phyloP scores from a whole-genome alignment of 2,888 invertebrate species.

The Aproaerema taeniolella region DNA sequence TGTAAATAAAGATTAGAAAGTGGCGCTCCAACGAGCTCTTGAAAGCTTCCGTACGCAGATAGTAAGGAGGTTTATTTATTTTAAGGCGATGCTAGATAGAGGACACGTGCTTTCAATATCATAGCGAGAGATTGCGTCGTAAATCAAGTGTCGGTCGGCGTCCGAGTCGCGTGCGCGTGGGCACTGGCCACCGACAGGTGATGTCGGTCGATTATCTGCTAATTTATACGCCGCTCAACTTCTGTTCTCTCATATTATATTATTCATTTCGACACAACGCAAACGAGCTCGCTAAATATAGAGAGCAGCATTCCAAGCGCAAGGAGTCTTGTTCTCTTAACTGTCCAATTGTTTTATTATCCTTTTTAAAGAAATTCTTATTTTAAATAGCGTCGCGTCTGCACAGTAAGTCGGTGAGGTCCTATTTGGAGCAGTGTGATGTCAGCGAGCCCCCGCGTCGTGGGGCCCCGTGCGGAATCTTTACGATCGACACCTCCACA shows the following conservation, averaged over 20 bases:
- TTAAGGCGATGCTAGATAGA: slow-evolving; percentile 33
- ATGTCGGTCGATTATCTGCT: slow-evolving; percentile 63
- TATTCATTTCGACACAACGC: slow-evolving; percentile 61
- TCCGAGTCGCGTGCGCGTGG: slow-evolving; percentile 42
- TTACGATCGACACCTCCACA: slow-evolving; percentile 72
- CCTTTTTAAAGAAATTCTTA: slow-evolving; percentile 52
- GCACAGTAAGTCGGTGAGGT: slow-evolving; percentile 29
- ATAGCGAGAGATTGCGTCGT: slow-evolving; percentile 37
- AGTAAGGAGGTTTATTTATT: slow-evolving; percentile 50
- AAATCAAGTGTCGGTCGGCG: slow-evolving; percentile 34
- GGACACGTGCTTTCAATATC: slow-evolving; percentile 41
- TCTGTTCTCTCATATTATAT: slow-evolving; percentile 65
- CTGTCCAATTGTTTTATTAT: slow-evolving; percentile 57
- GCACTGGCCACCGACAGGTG: slow-evolving; percentile 57
- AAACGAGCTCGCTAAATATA: slow-evolving; percentile 69
- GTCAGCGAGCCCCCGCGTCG: slow-evolving; percentile 49
- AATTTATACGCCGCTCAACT: slow-evolving; percentile 67
- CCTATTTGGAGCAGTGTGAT: slow-evolving; percentile 58
- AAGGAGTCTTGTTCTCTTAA: slow-evolving; percentile 50
- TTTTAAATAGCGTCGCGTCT: slow-evolving; percentile 45
- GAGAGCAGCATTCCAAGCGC: slow-evolving; percentile 56
- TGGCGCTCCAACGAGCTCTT: slow-evolving; percentile 46
- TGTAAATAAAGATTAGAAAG: slow-evolving; percentile 59
- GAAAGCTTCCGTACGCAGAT: slow-evolving; percentile 44
- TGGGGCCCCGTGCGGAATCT: slow-evolving; percentile 63